These are phyloP conservation scores for Triops longicaudatus DNA, from an alignment of 1,140 invertebrate genomes.

Conservation along the genomic window DNA sequence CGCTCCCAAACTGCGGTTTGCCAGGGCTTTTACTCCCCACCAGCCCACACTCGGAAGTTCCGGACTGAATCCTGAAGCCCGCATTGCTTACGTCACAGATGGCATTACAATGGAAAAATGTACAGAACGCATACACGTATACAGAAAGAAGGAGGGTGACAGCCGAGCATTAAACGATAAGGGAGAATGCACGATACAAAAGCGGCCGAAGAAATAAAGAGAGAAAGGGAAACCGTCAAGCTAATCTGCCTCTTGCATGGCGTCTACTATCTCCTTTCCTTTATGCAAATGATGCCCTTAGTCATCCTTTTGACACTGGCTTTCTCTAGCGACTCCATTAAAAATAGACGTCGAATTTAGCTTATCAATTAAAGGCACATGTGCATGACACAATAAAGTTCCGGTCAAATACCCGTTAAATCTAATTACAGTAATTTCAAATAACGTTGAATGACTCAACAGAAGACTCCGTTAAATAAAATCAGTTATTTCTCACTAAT, in stretches of 20 bases:
- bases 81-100: not conserved
- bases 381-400: too few species aligned
- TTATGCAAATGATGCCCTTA: not conserved
- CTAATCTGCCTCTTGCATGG: not conserved
- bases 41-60: not conserved
- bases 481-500: too few species aligned
- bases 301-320: not conserved
- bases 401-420: too few species aligned
- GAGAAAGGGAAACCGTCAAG: not conserved
- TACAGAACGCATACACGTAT: not conserved
- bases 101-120: slow-evolving; percentile 6
- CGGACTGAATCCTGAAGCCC: not conserved
- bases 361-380: too few species aligned
- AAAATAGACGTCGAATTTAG: not conserved
- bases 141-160: not conserved
- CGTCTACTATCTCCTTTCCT: not conserved
- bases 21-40: not conserved
- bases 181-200: not conserved
- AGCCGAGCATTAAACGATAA: slow-evolving; percentile 1
- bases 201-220: not conserved
- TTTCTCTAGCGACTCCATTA: not conserved
- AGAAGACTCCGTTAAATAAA: too few species aligned
- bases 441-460: too few species aligned
- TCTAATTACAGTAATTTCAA: too few species aligned
- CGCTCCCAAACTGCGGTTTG: not conserved